These are phyloP conservation scores for Matsumyia berberina DNA, from an alignment of 2,888 invertebrate species.

Conservation along the genomic window DNA sequence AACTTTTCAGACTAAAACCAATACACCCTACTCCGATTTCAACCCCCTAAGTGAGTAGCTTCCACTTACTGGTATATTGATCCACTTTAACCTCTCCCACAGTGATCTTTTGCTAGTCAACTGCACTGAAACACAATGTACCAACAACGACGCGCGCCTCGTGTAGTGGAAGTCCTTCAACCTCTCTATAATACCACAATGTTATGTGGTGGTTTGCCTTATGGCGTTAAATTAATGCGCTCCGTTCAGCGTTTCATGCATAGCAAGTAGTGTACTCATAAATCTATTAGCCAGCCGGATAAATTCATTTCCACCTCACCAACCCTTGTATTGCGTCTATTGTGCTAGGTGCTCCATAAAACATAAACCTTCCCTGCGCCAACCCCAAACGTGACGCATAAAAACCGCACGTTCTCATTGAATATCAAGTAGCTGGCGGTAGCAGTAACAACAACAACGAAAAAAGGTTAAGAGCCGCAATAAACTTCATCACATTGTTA, in stretches of 20 bases:
- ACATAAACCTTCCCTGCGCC: slow-evolving; percentile 8
- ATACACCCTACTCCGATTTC: no score
- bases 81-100: no score
- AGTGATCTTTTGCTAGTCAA: no score
- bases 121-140: background rate
- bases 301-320: background rate
- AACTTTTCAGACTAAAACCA: no score
- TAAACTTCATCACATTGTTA: slow-evolving; percentile 49
- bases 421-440: slow-evolving; percentile 37
- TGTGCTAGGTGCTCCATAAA: slow-evolving; percentile 12
- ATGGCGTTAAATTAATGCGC: slow-evolving; percentile 20
- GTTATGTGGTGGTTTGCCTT: slow-evolving; percentile 1
- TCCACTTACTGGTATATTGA: no score
- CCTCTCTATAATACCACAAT: background rate
- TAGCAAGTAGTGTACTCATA: slow-evolving; percentile 44
- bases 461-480: slow-evolving; percentile 41
- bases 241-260: slow-evolving; percentile 37
- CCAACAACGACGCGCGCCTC: no score
- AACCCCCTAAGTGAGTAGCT: no score
- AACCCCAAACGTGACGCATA: slow-evolving; percentile 26
- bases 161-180: background rate
- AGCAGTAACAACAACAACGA: background rate
- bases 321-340: background rate
- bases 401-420: slow-evolving; percentile 37
- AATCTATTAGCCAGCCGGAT: slow-evolving; percentile 38